Percentiles rank a stretch among this genome's conserved stretches.
phyloP scores from a whole-genome alignment of 1,140 invertebrate species.

The Penaeus japonicus region DNA sequence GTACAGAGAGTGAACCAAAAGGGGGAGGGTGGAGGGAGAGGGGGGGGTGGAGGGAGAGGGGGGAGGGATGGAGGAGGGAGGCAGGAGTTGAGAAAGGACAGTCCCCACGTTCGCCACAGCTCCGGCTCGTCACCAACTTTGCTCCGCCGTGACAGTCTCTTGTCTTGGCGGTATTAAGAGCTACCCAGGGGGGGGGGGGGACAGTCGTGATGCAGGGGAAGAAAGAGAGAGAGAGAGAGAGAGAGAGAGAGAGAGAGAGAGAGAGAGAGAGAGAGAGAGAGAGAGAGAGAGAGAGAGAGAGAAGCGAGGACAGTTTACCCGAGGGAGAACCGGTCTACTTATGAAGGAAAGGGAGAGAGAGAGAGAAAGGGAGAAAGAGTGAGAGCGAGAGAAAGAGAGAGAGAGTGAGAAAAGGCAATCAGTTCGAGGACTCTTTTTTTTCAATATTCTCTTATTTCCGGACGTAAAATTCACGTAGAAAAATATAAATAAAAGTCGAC shows the following conservation, averaged over 20 bases:
- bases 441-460: slow-evolving; percentile 39
- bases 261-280: background rate
- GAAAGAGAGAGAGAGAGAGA: background rate
- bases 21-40: too few species aligned
- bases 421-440: slow-evolving; percentile 33
- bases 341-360: background rate
- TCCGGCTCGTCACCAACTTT: slow-evolving; percentile 44
- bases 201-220: background rate
- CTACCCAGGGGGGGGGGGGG: background rate
- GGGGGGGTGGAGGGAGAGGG: too few species aligned
- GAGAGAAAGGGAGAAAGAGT: background rate
- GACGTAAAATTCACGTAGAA: slow-evolving; percentile 54
- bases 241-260: background rate
- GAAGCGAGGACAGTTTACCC: background rate
- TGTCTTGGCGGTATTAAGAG: too few species aligned
- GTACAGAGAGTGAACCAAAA: too few species aligned
- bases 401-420: slow-evolving; percentile 10
- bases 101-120: background rate
- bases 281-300: background rate
- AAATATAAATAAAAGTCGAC: slow-evolving; percentile 56
- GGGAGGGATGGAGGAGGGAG: background rate
- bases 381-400: slow-evolving; percentile 13
- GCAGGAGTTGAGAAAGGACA: background rate
- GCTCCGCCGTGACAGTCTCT: background rate
- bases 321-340: background rate